Conservation (phyloP, 2,113 vertebrate species). For the Leptosomus discolor region DNA sequence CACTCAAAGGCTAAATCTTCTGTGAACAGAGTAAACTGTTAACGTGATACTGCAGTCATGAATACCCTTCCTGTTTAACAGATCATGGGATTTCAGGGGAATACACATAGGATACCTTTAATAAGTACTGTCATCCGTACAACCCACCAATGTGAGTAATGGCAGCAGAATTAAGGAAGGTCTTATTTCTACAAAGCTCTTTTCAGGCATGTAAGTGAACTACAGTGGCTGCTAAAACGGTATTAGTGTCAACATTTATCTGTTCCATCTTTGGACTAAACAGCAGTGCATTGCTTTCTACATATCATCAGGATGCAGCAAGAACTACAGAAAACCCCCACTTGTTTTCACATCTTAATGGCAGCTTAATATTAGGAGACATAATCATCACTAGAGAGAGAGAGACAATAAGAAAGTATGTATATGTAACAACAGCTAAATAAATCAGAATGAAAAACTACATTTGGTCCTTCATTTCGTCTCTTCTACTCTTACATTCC, state of each 20-base stretch:
- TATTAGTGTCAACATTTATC: not conserved
- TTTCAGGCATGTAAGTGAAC: not conserved
- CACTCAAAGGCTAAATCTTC: not conserved
- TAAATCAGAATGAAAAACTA: not conserved
- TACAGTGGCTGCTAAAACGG: not conserved
- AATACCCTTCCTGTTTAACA: not conserved
- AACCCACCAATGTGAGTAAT: not conserved
- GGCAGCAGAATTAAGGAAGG: not conserved
- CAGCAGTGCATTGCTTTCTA: not conserved
- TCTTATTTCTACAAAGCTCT: not conserved
- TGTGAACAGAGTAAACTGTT: not conserved
- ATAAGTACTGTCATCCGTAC: not conserved
- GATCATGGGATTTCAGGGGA: not conserved
- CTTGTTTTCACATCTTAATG: not conserved
- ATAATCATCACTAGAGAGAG: not conserved
- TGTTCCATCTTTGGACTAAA: not conserved
- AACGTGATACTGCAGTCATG: not conserved
- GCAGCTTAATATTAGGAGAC: not conserved
- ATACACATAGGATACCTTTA: not conserved
- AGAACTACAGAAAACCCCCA: not conserved
- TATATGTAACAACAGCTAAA: not conserved
- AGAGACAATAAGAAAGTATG: accelerated
- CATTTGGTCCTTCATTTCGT: not conserved
- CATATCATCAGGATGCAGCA: not conserved
- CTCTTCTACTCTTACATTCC: not conserved